These are phyloP conservation scores for Lepidotrigona ventralis DNA, from an alignment of 1,140 invertebrate genomes.

Conservation along the genomic window DNA sequence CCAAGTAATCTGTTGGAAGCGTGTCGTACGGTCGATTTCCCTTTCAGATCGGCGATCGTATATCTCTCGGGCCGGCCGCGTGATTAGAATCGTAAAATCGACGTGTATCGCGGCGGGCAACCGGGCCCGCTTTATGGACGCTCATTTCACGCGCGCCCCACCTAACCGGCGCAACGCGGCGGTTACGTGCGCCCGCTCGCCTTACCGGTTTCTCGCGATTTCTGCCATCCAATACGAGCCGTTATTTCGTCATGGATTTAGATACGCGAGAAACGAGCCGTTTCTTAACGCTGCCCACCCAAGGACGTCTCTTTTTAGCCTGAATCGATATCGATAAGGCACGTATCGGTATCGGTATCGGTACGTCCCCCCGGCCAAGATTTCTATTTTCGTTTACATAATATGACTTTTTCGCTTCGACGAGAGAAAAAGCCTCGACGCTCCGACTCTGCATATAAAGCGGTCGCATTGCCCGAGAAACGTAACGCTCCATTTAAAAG, in stretches of 20 bases:
- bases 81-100: constrained; percentile 60
- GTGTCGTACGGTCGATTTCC: constrained; percentile 64
- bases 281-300: constrained; percentile 18
- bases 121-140: constrained; percentile 11
- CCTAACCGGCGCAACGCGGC: neutral
- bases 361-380: too few species aligned
- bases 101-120: constrained; percentile 10
- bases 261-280: constrained; percentile 28
- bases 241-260: constrained; percentile 30
- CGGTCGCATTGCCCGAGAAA: neutral
- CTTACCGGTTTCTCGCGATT: constrained; percentile 31
- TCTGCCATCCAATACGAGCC: constrained; percentile 20
- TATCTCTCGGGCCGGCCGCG: constrained; percentile 39
- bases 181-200: neutral
- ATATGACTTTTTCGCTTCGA: too few species aligned
- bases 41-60: constrained; percentile 62
- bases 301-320: constrained; percentile 7
- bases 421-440: neutral
- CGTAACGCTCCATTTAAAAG: neutral
- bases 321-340: neutral
- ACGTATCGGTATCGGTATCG: neutral
- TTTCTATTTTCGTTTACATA: neutral
- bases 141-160: constrained; percentile 2
- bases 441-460: neutral
- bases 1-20: constrained; percentile 59